phyloP scores from a whole-genome alignment of 2,797 vertebrate genomes.

The Eremophila alpestris region DNA sequence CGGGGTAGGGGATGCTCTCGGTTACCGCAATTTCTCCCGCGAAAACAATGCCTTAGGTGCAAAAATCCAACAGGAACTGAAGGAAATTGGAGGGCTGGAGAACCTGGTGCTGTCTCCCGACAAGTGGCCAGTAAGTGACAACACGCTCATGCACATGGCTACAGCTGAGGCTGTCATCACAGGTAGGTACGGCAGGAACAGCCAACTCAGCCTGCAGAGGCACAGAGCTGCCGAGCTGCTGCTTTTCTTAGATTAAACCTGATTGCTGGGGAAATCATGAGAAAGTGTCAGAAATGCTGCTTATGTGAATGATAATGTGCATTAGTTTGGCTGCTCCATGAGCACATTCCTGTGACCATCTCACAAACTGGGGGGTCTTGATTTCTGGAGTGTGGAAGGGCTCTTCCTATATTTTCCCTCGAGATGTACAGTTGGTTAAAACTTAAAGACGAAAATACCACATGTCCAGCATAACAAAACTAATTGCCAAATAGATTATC shows the following conservation, averaged over 20 bases:
- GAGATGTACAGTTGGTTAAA: background rate
- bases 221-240: background rate
- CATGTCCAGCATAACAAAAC: background rate
- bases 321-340: background rate
- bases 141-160: slow-evolving; percentile 91
- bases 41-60: slow-evolving; percentile 82
- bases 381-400: background rate
- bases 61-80: slow-evolving; percentile 88
- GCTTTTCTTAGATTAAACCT: background rate
- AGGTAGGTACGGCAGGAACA: slow-evolving; percentile 74
- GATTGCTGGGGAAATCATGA: background rate
- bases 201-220: background rate
- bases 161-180: slow-evolving; percentile 92
- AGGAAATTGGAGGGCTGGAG: slow-evolving; percentile 83
- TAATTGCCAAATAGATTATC: background rate
- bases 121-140: slow-evolving; percentile 93
- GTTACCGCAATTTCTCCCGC: slow-evolving; percentile 85
- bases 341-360: background rate
- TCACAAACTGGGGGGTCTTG: background rate
- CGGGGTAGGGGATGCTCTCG: slow-evolving; percentile 88
- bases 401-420: background rate
- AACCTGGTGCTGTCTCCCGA: slow-evolving; percentile 84
- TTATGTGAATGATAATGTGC: background rate
- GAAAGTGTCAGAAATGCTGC: background rate
- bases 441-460: background rate